A percentile compares a stretch with the other conserved stretches of the same genome.
Conservation (phyloP, 1,140 invertebrate species). For the Lordiphosa clarofinis region DNA sequence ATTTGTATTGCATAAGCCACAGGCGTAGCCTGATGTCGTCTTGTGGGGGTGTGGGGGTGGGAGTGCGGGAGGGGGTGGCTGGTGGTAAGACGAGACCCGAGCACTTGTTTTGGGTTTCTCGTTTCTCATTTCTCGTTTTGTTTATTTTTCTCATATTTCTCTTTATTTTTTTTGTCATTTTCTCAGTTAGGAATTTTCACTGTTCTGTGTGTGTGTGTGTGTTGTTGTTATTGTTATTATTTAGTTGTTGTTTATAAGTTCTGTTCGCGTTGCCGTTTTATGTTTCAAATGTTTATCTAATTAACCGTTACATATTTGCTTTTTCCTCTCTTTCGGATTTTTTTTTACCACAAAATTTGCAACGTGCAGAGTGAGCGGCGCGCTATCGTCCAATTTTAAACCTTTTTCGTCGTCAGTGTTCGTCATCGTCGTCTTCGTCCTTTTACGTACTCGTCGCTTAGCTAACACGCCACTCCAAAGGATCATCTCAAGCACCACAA, state of each 20-base stretch:
- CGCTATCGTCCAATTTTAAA: slow-evolving; percentile 23
- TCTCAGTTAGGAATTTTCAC: not conserved
- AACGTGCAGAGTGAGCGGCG: slow-evolving; percentile 20
- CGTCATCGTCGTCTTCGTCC: slow-evolving; percentile 39
- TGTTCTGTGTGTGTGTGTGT: not conserved
- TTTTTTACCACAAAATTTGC: not conserved
- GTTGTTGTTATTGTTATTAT: not conserved
- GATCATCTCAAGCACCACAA: slow-evolving; percentile 10
- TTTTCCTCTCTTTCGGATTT: too few relatives aligned
- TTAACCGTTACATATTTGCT: not conserved
- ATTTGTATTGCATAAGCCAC: too few relatives aligned
- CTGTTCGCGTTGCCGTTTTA: not conserved
- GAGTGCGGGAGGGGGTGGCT: too few relatives aligned
- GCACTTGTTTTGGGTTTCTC: too few relatives aligned
- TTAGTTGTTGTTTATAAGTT: not conserved
- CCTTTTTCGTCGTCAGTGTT: slow-evolving; percentile 32
- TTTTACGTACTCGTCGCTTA: slow-evolving; percentile 27
- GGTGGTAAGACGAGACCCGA: too few relatives aligned
- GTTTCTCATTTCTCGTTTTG: too few relatives aligned
- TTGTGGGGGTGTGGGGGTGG: too few relatives aligned
- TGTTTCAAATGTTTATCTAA: not conserved
- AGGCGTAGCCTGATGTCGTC: too few relatives aligned
- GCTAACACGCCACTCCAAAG: slow-evolving; percentile 7
- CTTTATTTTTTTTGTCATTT: slow-evolving; percentile 15
- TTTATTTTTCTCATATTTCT: not conserved